These are phyloP conservation scores for Cephus pygmeus DNA, from an alignment of 2,888 invertebrate species.

Conservation along the genomic window DNA sequence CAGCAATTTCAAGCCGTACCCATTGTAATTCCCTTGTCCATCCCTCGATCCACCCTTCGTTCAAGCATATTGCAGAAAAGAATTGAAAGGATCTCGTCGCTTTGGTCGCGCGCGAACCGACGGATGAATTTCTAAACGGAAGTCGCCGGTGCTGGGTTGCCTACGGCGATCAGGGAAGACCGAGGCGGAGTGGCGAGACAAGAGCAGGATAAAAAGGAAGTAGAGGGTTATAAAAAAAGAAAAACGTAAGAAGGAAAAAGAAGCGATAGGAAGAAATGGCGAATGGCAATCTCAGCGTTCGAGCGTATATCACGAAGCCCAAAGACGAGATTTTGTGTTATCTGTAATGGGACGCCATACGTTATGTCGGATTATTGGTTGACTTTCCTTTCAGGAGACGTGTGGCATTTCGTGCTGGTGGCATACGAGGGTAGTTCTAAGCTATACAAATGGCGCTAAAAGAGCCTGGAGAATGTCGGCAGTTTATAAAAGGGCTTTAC, in stretches of 20 bases:
- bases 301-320: conserved; percentile 3
- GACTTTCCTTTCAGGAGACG: conserved; percentile 5
- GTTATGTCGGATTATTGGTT: conserved; percentile 7
- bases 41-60: not conserved
- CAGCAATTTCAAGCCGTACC: not conserved
- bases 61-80: not conserved
- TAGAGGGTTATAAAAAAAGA: not conserved
- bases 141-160: not conserved
- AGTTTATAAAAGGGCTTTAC: not conserved
- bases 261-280: not conserved
- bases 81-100: not conserved
- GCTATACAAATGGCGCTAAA: not conserved
- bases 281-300: not conserved
- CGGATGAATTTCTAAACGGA: not conserved
- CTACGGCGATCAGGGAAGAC: not conserved
- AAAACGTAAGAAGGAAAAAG: not conserved
- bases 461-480: not conserved
- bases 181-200: not conserved
- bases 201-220: not conserved
- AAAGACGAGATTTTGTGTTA: conserved; percentile 5
- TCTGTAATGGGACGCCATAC: conserved; percentile 8
- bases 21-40: not conserved
- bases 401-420: not conserved
- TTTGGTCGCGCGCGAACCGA: not conserved
- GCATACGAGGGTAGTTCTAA: not conserved